Conservation (phyloP, 2,888 invertebrate genomes). For the Tyria jacobaeae region DNA sequence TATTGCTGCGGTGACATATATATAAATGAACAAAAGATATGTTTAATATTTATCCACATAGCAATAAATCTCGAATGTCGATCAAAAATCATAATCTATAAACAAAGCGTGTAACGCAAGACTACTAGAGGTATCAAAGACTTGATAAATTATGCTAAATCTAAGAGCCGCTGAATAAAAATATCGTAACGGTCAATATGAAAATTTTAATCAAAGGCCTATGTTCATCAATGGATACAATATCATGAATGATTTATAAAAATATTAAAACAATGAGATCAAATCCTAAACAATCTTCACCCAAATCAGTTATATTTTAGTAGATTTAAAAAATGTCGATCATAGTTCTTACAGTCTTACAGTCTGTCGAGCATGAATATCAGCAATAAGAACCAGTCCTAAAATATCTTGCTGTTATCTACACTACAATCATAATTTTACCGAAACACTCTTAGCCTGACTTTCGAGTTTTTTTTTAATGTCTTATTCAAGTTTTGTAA, state of each 20-base stretch:
- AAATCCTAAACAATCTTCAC: too few species aligned
- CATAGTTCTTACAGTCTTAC: not conserved
- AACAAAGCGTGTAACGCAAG: too few species aligned
- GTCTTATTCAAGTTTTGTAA: not conserved
- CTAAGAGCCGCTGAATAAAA: not conserved
- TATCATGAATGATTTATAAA: too few species aligned
- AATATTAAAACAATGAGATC: too few species aligned
- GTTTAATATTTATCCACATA: too few species aligned
- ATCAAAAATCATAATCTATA: not conserved
- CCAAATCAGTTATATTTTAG: too few species aligned
- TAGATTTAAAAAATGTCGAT: too few species aligned
- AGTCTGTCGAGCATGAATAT: not conserved
- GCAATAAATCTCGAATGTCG: not conserved
- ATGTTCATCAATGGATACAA: not conserved
- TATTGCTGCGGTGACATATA: too few species aligned
- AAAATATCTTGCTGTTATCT: not conserved
- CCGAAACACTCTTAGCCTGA: not conserved
- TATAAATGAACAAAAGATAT: too few species aligned
- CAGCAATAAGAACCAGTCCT: not conserved
- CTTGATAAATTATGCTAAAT: not conserved
- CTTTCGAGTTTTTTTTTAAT: not conserved
- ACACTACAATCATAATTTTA: not conserved
- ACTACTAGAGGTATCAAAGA: not conserved
- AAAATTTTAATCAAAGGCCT: not conserved
- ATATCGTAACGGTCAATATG: not conserved